These are phyloP conservation scores for Clistopyga incitator DNA, from an alignment of 2,888 invertebrate genomes.

Conservation along the genomic window DNA sequence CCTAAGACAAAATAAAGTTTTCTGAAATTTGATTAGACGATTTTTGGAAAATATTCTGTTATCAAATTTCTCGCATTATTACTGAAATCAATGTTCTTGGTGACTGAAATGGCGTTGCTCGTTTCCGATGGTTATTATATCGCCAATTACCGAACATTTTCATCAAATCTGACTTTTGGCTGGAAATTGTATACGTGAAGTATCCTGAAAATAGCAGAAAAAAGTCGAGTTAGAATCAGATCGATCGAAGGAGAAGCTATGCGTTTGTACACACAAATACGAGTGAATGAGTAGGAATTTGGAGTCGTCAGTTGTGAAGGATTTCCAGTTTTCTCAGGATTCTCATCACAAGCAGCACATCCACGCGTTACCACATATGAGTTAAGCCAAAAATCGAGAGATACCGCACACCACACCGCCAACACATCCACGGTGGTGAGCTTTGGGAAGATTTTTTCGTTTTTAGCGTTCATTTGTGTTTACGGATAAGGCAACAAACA, in stretches of 20 bases:
- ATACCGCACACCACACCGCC: slow-evolving; percentile 84
- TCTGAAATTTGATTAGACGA: no score
- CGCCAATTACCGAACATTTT: no score
- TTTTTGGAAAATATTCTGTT: no score
- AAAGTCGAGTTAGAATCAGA: slow-evolving; percentile 32
- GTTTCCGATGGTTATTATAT: no score
- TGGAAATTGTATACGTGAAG: background rate
- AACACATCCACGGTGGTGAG: slow-evolving; percentile 84
- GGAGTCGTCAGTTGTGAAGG: slow-evolving; percentile 39
- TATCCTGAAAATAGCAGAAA: background rate
- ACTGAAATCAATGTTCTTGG: no score
- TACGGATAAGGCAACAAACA: slow-evolving; percentile 34
- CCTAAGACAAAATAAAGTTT: no score
- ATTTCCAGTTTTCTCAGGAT: slow-evolving; percentile 35
- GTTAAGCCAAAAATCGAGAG: slow-evolving; percentile 72
- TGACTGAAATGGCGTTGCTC: no score
- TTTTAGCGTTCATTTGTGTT: slow-evolving; percentile 68
- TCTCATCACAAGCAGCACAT: slow-evolving; percentile 66
- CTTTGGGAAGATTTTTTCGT: slow-evolving; percentile 70
- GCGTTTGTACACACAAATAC: slow-evolving; percentile 33
- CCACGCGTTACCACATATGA: slow-evolving; percentile 67
- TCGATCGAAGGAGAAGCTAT: slow-evolving; percentile 42
- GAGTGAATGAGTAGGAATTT: slow-evolving; percentile 37
- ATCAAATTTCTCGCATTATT: no score
- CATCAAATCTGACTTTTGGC: background rate